Conservation (phyloP, 1,140 invertebrate species). For the Drosophila auraria region DNA sequence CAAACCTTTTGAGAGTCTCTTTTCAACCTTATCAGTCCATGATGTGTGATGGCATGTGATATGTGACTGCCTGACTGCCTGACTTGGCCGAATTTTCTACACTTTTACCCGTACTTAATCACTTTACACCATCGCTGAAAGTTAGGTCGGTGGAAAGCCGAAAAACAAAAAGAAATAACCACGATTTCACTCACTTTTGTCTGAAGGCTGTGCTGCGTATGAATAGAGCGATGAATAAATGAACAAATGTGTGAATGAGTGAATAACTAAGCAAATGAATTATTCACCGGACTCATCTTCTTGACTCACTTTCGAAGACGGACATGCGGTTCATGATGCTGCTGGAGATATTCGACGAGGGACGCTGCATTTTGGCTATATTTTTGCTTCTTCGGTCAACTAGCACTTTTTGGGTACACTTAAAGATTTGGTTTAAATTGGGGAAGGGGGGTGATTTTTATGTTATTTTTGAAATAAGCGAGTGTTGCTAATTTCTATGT, state of each 20-base stretch:
- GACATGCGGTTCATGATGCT: slow-evolving; percentile 81
- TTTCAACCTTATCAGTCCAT: slow-evolving; percentile 36
- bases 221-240: slow-evolving; percentile 40
- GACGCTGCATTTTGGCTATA: slow-evolving; percentile 66
- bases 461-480: not conserved
- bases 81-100: slow-evolving; percentile 36
- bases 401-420: slow-evolving; percentile 10
- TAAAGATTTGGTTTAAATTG: not conserved
- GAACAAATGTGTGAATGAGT: slow-evolving; percentile 15
- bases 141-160: slow-evolving; percentile 14
- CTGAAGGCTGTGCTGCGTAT: slow-evolving; percentile 6
- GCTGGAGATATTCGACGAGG: slow-evolving; percentile 67
- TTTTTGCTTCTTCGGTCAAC: slow-evolving; percentile 1
- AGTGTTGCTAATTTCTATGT: slow-evolving; percentile 4
- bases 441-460: not conserved
- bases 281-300: slow-evolving; percentile 26
- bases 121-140: slow-evolving; percentile 45
- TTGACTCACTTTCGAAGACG: slow-evolving; percentile 80
- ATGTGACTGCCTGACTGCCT: slow-evolving; percentile 6
- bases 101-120: slow-evolving; percentile 50
- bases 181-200: slow-evolving; percentile 48
- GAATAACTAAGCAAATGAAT: slow-evolving; percentile 22
- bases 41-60: slow-evolving; percentile 20
- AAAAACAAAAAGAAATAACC: slow-evolving; percentile 34
- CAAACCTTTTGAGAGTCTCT: slow-evolving; percentile 13